Evolutionary conservation across 2,113 vertebrate genomes (phyloP).

Genomic region (Cheilinus undulatus): DNA sequence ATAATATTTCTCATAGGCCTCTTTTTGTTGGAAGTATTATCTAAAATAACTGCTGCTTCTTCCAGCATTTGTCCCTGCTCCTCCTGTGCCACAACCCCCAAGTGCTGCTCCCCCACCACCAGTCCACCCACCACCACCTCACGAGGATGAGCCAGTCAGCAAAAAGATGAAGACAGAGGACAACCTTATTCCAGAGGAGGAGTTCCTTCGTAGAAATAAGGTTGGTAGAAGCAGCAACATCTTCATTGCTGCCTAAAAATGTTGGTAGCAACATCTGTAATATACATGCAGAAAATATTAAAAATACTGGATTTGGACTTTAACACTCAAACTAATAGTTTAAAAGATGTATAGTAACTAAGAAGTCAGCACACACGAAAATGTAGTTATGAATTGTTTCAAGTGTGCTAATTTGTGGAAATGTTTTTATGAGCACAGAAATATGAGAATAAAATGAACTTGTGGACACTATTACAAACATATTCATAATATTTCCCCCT

Average conservation of each 20-base stretch:
- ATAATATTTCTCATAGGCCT: background rate
- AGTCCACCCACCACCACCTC: slow-evolving; percentile 89
- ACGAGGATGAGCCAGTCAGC: slow-evolving; percentile 93
- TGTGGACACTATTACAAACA: too few relatives aligned
- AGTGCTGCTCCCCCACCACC: slow-evolving; percentile 89
- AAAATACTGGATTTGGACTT: background rate
- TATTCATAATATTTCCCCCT: too few relatives aligned
- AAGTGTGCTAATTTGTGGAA: too few relatives aligned
- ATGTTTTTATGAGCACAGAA: background rate
- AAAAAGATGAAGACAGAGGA: slow-evolving; percentile 99
- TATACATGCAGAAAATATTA: background rate
- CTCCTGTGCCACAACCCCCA: slow-evolving; percentile 91
- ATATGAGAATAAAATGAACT: too few relatives aligned
- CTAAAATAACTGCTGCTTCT: slow-evolving; percentile 13
- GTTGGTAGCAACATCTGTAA: background rate
- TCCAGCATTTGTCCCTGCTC: slow-evolving; percentile 95
- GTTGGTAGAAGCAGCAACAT: slow-evolving; percentile 65
- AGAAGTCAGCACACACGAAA: background rate
- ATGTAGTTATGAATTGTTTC: background rate
- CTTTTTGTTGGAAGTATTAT: background rate
- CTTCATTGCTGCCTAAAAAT: background rate
- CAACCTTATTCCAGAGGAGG: slow-evolving; percentile 96
- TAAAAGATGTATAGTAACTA: background rate
- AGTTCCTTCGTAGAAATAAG: slow-evolving; percentile 97
- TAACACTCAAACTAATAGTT: background rate